Evolutionary conservation across 1,140 invertebrate genomes (phyloP), one percentile per base, ranked within the genome.

Genomic region (Camponotus pennsylvanicus): DNA sequence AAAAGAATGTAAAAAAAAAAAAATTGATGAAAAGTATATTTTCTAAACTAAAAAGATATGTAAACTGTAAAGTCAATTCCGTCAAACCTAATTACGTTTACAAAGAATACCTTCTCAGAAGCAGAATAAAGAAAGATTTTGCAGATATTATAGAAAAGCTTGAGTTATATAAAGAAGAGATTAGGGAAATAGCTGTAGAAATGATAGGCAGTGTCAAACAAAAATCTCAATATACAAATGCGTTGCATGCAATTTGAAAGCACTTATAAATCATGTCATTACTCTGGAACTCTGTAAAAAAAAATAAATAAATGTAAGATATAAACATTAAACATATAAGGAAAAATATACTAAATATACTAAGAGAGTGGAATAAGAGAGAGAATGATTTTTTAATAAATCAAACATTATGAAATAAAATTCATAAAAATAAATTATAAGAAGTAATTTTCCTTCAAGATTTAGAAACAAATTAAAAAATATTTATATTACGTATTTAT

Each of bases 251-350:
- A 88, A 71, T 37, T 18, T 66, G 75, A 34, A 88, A 88, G 83
- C 87, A 88, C 73, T 78, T 89, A 55, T 73, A 55, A 55, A 37
- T 57, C 59, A 70, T 61, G 61, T 89, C 71, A n/a, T 89, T 90
- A 89, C 88, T 89, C 59, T 90, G 88, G 88, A 90, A 89, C 88
- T 89, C 88, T 79, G 52, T 40, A 73, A 32, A 75, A 82, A 86
- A 84, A 67, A 75, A 66, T 27, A 75, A 73, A 52, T 27, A 75
- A 73, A 52, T 8, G 63, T 27, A 37, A 75, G 34, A 45, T 69
- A 42, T 32, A 42, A 55, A 55, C 37, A 67, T 45, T 27, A 85
- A 79, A 59, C 13, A 71, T n/a, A 79, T 86, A 76, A 55, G 49
- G 7, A 71, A 21, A 75, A 73, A 52, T 8, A 75, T 18, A 75